Percentiles rank a stretch among this genome's conserved stretches.
These are phyloP conservation scores for Lobophora halterata DNA, from an alignment of 2,888 invertebrate genomes.

Conservation along the genomic window DNA sequence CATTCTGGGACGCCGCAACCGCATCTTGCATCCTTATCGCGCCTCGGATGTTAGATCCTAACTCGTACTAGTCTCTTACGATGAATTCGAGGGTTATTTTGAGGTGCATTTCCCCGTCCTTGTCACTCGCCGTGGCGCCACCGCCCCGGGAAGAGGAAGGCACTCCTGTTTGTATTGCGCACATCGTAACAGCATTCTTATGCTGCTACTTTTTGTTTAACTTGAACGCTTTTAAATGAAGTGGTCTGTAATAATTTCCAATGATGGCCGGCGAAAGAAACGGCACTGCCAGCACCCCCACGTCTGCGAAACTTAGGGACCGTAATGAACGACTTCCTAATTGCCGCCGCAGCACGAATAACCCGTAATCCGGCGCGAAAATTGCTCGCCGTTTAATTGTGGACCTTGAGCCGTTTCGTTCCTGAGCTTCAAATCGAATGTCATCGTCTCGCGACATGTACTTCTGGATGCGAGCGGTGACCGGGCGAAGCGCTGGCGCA, in stretches of 20 bases:
- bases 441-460: constrained; percentile 60
- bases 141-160: constrained; percentile 52
- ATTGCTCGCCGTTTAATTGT: constrained; percentile 64
- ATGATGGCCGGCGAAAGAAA: constrained; percentile 55
- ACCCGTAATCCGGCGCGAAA: constrained; percentile 73
- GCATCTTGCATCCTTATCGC: constrained; percentile 76
- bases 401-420: constrained; percentile 66
- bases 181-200: constrained; percentile 57
- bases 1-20: constrained; percentile 76
- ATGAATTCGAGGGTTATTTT: constrained; percentile 73
- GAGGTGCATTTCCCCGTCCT: constrained; percentile 67
- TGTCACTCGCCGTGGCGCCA: constrained; percentile 74
- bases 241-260: constrained; percentile 47
- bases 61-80: constrained; percentile 49
- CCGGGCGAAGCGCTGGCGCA: constrained; percentile 12
- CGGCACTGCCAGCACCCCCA: constrained; percentile 71
- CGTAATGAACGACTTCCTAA: constrained; percentile 81
- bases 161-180: constrained; percentile 66
- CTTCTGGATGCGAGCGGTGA: constrained; percentile 58
- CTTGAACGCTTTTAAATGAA: constrained; percentile 40
- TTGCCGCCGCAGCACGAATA: constrained; percentile 76
- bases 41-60: constrained; percentile 65
- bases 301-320: constrained; percentile 80
- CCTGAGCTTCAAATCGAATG: constrained; percentile 71
- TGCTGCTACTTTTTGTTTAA: constrained; percentile 62